phyloP scores from a whole-genome alignment of 2,797 vertebrate genomes.

The Gambelia wislizenii region DNA sequence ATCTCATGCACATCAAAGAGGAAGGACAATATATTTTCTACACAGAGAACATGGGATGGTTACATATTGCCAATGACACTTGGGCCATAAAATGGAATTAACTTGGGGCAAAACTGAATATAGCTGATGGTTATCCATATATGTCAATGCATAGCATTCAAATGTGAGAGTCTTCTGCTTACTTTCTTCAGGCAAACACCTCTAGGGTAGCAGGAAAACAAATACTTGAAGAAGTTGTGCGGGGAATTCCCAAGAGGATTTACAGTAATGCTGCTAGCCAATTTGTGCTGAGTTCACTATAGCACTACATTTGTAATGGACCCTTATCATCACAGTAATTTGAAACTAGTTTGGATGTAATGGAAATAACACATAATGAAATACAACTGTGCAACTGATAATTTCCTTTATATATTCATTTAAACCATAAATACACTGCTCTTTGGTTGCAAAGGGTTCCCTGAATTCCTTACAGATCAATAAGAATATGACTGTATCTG shows the following conservation, averaged over 20 bases:
- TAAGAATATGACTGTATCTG: not conserved
- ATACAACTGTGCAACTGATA: not conserved
- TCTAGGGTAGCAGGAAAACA: not conserved
- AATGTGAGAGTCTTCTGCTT: not conserved
- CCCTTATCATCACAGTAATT: not conserved
- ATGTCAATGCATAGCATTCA: not conserved
- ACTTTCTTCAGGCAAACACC: conserved; percentile 39
- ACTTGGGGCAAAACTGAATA: conserved; percentile 30
- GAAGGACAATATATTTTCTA: conserved; percentile 5
- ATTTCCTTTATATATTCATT: not conserved
- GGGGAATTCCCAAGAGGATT: not conserved
- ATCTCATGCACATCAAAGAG: conserved; percentile 5
- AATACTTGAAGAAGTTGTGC: not conserved
- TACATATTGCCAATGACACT: not conserved
- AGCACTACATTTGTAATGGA: not conserved
- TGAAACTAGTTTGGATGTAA: not conserved
- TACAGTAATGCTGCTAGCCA: not conserved
- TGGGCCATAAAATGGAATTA: conserved; percentile 7
- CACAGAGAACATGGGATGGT: not conserved
- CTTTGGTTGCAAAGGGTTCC: not conserved
- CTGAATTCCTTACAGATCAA: not conserved
- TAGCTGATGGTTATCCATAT: conserved; percentile 23
- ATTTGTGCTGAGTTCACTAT: not conserved
- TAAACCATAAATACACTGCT: not conserved
- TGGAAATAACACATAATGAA: conserved; percentile 2